These are phyloP conservation scores for Dreissena rostriformis DNA, from an alignment of 1,140 invertebrate species.

Conservation along the genomic window DNA sequence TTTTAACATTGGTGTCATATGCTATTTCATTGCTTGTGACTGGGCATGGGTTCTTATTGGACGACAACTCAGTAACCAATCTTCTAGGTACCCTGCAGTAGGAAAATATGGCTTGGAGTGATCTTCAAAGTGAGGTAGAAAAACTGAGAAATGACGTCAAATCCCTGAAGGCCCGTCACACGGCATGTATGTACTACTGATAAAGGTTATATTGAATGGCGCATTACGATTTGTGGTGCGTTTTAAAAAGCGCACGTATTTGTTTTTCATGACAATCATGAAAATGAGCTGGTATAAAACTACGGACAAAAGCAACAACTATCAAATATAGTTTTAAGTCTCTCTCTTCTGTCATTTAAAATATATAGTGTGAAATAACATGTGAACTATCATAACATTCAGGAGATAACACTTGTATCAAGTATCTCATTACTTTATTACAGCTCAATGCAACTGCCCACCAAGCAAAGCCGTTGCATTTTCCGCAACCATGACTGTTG, in stretches of 20 bases:
- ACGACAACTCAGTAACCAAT: constrained; percentile 26
- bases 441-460: constrained; percentile 46
- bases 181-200: constrained; percentile 2
- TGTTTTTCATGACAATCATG: not conserved
- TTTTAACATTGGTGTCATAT: too few relatives aligned
- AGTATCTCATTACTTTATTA: not conserved
- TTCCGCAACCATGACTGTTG: constrained; percentile 34
- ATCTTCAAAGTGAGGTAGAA: not conserved
- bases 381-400: not conserved
- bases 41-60: constrained; percentile 26
- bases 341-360: not conserved
- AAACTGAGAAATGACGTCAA: constrained; percentile 2
- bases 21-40: too few relatives aligned
- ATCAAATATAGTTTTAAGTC: not conserved
- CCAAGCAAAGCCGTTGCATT: constrained; percentile 23
- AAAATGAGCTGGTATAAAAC: too few relatives aligned
- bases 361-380: not conserved
- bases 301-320: not conserved
- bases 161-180: not conserved
- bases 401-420: not conserved
- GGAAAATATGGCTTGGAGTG: constrained; percentile 16
- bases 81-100: constrained; percentile 1
- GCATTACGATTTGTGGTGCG: too few relatives aligned
- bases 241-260: too few relatives aligned
- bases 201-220: not conserved